Evolutionary conservation across 92 coral and sea anemone species (phyloP), one percentile per base, ranked within the genome.

Genomic region (Muricea muricata): DNA sequence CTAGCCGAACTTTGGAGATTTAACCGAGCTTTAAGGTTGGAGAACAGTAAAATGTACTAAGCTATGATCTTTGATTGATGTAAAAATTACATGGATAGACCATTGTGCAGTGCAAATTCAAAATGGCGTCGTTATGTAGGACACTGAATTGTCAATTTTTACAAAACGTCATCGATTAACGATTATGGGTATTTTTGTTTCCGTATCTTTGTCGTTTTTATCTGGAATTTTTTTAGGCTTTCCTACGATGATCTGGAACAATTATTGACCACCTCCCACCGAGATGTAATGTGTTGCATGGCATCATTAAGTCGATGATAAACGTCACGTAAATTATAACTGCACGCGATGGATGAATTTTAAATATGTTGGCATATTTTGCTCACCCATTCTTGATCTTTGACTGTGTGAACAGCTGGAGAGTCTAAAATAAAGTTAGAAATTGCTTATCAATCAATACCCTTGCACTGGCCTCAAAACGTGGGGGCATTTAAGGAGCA

Each of bases 351-450:
- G 15, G 20, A 60, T 54, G n/a, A n/a, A n/a, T 31, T 18, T 28
- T 14, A 29, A 15, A 7, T 26, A 20, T 39, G 34, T 1, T 32
- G 23, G n/a, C 5, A 23, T 24, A 41, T 46, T 15, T 63, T 28
- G 83, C 92, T 91, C 52, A 95, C 98, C 82, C 97, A 92, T 78
- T 96, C 99, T 73, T 96, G 99, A 67, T 96, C 99, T 82, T 96
- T 96, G 57, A 94, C 91, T 45, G 99, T 92, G 61, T 87, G 93
- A 39, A 91, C 94, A 2, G 90, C 90, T 15, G 99, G 71, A 12
- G 99, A 92, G 23, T 89, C 94, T 87, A 33, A 24, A 58, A 20
- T 30, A 75, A 4, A 47, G 25, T 75, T 48, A 72, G 26, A 21
- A 28, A 72, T n/a, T n/a, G n/a, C n/a, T n/a, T n/a, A n/a, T n/a